Evolutionary conservation across 2,888 invertebrate genomes (phyloP).

Genomic region (Zygogramma bicolorata): DNA sequence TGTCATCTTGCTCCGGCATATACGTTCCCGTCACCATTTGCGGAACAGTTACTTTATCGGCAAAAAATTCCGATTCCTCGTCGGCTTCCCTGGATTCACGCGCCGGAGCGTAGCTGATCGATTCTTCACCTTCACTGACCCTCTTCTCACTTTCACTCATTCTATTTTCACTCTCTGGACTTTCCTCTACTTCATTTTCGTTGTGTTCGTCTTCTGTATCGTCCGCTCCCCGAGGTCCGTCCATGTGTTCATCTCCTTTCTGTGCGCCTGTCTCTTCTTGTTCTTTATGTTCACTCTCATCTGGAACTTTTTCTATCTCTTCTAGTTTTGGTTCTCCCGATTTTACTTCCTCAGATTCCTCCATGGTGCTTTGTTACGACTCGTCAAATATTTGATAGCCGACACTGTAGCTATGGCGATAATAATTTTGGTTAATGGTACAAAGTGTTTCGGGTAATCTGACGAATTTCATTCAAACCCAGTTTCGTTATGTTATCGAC

Average conservation of each 20-base stretch:
- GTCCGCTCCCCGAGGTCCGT: too few species aligned
- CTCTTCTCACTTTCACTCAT: too few species aligned
- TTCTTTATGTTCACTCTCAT: not conserved
- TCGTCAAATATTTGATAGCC: not conserved
- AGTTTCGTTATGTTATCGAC: too few species aligned
- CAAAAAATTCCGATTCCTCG: not conserved
- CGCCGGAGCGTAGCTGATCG: not conserved
- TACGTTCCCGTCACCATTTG: not conserved
- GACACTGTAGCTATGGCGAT: not conserved
- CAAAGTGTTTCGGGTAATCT: too few species aligned
- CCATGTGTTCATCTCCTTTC: too few species aligned
- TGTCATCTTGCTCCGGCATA: slow-evolving; percentile 6
- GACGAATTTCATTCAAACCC: too few species aligned
- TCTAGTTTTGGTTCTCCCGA: not conserved
- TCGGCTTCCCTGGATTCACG: not conserved
- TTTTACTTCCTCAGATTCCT: not conserved
- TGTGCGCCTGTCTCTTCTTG: too few species aligned
- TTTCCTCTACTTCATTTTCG: too few species aligned
- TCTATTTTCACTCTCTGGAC: too few species aligned
- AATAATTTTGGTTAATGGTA: not conserved
- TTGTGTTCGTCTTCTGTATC: too few species aligned
- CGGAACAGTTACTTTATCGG: not conserved
- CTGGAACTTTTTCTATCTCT: not conserved
- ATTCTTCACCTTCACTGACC: not conserved
- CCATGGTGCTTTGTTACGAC: not conserved